These are phyloP conservation scores for Lasioglossum marginatum DNA, from an alignment of 2,888 invertebrate genomes.

Conservation along the genomic window DNA sequence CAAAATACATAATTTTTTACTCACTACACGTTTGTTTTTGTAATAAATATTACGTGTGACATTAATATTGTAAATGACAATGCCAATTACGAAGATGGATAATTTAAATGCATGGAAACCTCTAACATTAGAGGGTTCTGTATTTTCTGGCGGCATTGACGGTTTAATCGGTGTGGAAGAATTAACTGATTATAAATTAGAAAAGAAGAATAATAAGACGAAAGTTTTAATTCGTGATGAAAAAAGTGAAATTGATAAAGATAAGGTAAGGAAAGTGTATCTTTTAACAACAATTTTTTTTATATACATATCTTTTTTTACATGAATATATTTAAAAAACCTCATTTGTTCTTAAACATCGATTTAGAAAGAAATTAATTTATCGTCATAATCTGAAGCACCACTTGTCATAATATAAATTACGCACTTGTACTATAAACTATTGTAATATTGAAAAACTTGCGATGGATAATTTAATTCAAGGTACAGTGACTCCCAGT, in stretches of 20 bases:
- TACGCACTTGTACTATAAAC: too few species aligned
- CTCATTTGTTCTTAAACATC: too few species aligned
- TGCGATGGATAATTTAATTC: too few species aligned
- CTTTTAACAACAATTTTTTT: background rate
- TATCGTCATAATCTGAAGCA: too few species aligned
- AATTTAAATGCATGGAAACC: conserved; percentile 87
- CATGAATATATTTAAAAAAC: too few species aligned
- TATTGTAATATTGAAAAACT: too few species aligned
- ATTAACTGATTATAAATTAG: conserved; percentile 89
- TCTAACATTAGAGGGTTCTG: conserved; percentile 87
- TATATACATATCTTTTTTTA: too few species aligned
- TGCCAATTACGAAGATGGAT: conserved; percentile 48
- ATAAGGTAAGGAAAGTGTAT: conserved; percentile 30
- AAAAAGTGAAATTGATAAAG: conserved; percentile 19
- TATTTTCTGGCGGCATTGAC: conserved; percentile 86
- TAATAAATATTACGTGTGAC: conserved; percentile 1
- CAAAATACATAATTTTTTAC: background rate
- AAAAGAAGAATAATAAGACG: conserved; percentile 48
- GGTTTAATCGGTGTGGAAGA: conserved; percentile 93
- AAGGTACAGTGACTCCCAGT: too few species aligned
- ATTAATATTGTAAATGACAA: conserved; percentile 22
- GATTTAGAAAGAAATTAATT: too few species aligned
- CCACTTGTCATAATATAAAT: too few species aligned
- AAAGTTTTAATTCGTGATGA: conserved; percentile 23
- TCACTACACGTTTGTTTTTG: background rate